Base-by-base conservation (phyloP, 2,888 invertebrate genomes). In the Operophtera brumata region DNA sequence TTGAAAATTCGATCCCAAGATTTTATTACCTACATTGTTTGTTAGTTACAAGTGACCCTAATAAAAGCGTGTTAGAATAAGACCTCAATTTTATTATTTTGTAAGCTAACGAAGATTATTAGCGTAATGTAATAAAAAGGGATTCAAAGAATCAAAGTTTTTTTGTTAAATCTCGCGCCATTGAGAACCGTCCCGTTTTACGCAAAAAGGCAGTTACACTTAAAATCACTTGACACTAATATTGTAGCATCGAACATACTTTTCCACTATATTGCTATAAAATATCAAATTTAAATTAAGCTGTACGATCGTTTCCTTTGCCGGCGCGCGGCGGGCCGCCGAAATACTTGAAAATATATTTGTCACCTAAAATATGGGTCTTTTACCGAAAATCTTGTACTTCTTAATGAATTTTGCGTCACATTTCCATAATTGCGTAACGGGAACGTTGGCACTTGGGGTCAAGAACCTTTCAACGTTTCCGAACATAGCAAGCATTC, bases 211-310 rank as follows among this genome's bases (percentile, higher is more conserved):
- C 51, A 44, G 46, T 50, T 51, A 48, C 40, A 42, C 40, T 50
- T 58, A 55, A 50, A 52, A 54, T 45, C 30, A 50, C 51, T 56
- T 54, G 55, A 48, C 59, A 52, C 56, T 43, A 54, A 52, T 57
- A 62, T 41, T 43, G 46, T 58, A 53, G 49, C 46, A 46, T 47
- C 20, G 30, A 44, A 12, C 55, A 60, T 77, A 75, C 74, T 73
- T 73, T 70, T 65, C 57, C 59, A 62, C 64, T 65, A 62, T 65
- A 69, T 65, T 60, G 57, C 63, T 66, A 66, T 73, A 73, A 73
- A 74, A 67, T 73, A 72, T 68, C 66, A 69, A 75, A 73, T 77
- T 77, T 69, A 73, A 80, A 80, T 80, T 76, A 75, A 77, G 79
- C 74, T 67, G 77, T 78, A 73, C 42, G 64, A 49, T 51, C 39